Evolutionary conservation across 2,113 vertebrate genomes (phyloP).

Genomic region (Todiramphus saurophagus): DNA sequence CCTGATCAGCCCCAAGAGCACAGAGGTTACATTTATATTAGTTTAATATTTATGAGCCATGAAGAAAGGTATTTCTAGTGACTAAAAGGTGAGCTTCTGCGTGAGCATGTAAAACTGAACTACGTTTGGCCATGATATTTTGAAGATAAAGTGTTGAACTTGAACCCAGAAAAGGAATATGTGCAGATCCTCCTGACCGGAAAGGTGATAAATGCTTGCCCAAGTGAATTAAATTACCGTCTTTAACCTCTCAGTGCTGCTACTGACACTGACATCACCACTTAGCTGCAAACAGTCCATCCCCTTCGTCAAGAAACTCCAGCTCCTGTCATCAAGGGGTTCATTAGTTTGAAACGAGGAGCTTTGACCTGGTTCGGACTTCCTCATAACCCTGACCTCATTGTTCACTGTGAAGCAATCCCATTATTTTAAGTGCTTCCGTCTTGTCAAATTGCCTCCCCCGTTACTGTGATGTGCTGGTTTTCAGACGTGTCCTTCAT

Average conservation of each 20-base stretch:
- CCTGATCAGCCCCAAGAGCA: background rate
- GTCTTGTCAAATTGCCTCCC: background rate
- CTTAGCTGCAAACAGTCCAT: background rate
- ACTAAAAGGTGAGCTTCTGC: constrained; percentile 41
- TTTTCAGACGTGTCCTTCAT: background rate
- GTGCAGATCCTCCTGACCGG: background rate
- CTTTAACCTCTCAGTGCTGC: background rate
- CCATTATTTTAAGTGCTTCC: constrained; percentile 18
- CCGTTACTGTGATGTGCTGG: background rate
- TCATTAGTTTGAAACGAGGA: constrained; percentile 45
- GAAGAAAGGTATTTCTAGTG: constrained; percentile 48
- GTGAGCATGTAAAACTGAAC: constrained; percentile 28
- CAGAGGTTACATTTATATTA: constrained; percentile 56
- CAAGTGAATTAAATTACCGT: constrained; percentile 32
- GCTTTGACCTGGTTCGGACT: background rate
- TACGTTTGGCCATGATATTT: constrained; percentile 22
- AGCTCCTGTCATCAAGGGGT: background rate
- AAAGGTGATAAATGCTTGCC: background rate
- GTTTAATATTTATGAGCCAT: constrained; percentile 67
- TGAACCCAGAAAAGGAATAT: constrained; percentile 10
- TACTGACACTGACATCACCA: background rate
- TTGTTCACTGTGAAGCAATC: background rate
- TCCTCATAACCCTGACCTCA: constrained; percentile 17
- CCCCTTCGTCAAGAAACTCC: background rate
- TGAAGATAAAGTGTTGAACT: constrained; percentile 32